A percentile compares a stretch with the other conserved stretches of the same genome.
phyloP scores from a whole-genome alignment of 64 coral and sea anemone genomes.

The Hydrozoanthus tunicans region DNA sequence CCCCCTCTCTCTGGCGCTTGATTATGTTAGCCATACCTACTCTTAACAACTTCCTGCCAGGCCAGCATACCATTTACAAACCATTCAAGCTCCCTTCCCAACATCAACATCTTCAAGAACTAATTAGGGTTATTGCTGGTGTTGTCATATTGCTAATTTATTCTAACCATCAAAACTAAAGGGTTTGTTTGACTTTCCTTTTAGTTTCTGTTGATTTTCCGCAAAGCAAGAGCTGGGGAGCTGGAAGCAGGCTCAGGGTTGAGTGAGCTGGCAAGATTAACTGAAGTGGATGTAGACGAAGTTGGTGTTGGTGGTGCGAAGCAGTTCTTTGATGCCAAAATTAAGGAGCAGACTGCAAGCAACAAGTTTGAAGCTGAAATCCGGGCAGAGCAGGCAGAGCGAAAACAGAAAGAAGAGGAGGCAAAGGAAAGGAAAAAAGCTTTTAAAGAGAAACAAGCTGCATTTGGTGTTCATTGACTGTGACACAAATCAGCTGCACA shows the following conservation, averaged over 20 bases:
- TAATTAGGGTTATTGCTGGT: too few species aligned
- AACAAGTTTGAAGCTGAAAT: constrained; percentile 98
- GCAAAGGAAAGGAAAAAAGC: constrained; percentile 81
- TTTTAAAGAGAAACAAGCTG: constrained; percentile 93
- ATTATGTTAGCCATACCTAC: too few species aligned
- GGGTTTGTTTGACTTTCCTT: not conserved
- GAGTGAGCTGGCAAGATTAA: constrained; percentile 80
- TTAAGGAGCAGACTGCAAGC: constrained; percentile 56
- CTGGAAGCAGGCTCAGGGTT: constrained; percentile 81
- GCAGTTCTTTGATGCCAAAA: constrained; percentile 95
- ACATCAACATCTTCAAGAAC: too few species aligned
- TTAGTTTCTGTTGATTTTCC: constrained; percentile 98
- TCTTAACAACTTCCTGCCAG: too few species aligned
- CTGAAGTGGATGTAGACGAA: constrained; percentile 88
- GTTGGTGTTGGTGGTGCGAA: constrained; percentile 93
- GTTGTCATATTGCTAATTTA: too few species aligned
- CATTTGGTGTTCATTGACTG: constrained; percentile 67
- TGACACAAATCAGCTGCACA: not conserved
- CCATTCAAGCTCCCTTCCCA: too few species aligned
- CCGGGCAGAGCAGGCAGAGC: constrained; percentile 87
- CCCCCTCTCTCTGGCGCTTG: too few species aligned
- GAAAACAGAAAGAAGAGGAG: constrained; percentile 77
- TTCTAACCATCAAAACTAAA: too few species aligned
- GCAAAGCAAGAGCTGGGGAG: constrained; percentile 94
- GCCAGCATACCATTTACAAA: too few species aligned